Evolutionary conservation across 2,888 invertebrate species (phyloP).

Genomic region (Ceraclea dissimilis): DNA sequence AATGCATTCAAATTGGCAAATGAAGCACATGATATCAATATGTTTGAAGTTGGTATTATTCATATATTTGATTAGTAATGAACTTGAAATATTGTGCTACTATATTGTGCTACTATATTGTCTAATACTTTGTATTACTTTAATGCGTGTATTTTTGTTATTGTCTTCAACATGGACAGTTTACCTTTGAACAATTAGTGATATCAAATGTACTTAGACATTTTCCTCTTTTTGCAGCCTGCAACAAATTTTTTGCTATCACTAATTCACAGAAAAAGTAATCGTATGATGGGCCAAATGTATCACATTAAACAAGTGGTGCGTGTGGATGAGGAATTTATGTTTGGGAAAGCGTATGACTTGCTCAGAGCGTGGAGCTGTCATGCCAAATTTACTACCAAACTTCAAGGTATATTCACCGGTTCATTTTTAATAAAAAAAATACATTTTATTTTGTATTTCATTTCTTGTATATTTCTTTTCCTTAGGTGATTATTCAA

Average conservation of each 20-base stretch:
- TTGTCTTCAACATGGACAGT: too few relatives aligned
- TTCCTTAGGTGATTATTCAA: neutral
- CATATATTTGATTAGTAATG: neutral
- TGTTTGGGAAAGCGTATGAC: slow-evolving; percentile 44
- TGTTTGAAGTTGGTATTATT: slow-evolving; percentile 49
- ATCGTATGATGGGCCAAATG: slow-evolving; percentile 52
- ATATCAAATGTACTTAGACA: neutral
- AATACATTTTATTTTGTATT: too few relatives aligned
- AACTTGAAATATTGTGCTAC: too few relatives aligned
- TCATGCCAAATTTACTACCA: slow-evolving; percentile 31
- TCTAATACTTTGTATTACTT: neutral
- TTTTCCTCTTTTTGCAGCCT: slow-evolving; percentile 43
- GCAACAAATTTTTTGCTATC: slow-evolving; percentile 63
- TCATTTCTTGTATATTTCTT: neutral
- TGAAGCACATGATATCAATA: slow-evolving; percentile 53
- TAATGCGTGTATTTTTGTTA: neutral
- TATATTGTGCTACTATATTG: neutral
- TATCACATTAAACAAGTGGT: slow-evolving; percentile 55
- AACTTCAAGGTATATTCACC: neutral
- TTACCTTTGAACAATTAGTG: too few relatives aligned
- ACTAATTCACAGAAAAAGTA: slow-evolving; percentile 56
- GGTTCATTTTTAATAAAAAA: neutral
- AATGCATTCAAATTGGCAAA: slow-evolving; percentile 55
- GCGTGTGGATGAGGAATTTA: slow-evolving; percentile 45
- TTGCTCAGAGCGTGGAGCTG: slow-evolving; percentile 51